A percentile compares a stretch with the other conserved stretches of the same genome.
Conservation (phyloP, 2,797 vertebrate species). For the Alcedo quadribrachys region DNA sequence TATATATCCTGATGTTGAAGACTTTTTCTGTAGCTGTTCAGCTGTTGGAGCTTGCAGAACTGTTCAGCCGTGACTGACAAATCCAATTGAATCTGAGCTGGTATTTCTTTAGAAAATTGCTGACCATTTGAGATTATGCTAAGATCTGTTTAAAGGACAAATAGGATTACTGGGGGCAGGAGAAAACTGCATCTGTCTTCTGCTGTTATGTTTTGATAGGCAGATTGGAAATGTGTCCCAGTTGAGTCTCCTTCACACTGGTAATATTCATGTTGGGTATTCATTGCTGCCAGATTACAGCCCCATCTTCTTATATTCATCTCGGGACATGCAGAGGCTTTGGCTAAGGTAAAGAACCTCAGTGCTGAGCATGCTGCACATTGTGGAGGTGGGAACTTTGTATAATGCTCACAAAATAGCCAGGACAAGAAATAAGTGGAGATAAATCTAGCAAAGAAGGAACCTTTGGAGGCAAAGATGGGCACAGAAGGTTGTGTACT, state of each 20-base stretch:
- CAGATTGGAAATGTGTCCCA: neutral
- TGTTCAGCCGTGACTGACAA: conserved; percentile 30
- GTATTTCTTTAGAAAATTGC: conserved; percentile 53
- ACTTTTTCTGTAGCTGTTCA: neutral
- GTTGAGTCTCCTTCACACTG: neutral
- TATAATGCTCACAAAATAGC: neutral
- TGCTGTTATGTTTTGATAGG: neutral
- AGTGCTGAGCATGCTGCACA: fast-evolving
- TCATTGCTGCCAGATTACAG: neutral
- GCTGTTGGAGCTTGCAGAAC: neutral
- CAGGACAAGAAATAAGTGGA: neutral
- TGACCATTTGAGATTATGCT: conserved; percentile 45
- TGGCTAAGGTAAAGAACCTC: neutral
- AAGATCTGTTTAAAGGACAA: conserved; percentile 42
- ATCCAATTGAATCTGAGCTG: conserved; percentile 58
- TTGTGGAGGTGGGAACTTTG: neutral
- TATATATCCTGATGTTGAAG: neutral
- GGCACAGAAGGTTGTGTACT: neutral
- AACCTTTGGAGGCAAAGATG: neutral
- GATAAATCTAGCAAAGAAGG: neutral
- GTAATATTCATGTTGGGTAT: neutral
- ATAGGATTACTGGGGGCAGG: conserved; percentile 29
- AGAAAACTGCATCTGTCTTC: neutral
- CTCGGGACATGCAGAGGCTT: neutral
- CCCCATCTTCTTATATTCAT: neutral